Percentiles rank a stretch among this genome's conserved stretches.
Evolutionary conservation across 2,113 vertebrate genomes (phyloP).

Genomic region (Cryptotis parvus): DNA sequence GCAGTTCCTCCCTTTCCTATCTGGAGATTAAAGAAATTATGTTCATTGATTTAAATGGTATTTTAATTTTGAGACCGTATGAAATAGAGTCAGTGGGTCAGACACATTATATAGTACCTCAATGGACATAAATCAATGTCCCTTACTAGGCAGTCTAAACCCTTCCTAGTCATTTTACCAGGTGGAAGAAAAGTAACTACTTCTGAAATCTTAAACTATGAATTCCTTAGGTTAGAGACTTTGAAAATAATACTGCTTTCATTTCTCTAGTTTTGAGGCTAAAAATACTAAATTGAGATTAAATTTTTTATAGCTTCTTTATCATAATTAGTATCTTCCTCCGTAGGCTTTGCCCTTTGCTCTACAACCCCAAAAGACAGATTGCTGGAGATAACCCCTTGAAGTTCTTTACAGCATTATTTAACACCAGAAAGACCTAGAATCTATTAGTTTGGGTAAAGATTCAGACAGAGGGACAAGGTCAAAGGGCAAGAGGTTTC

Average conservation of each 20-base stretch:
- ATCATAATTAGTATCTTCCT: slow-evolving; percentile 76
- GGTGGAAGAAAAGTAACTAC: neutral
- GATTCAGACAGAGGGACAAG: slow-evolving; percentile 60
- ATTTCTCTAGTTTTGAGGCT: slow-evolving; percentile 30
- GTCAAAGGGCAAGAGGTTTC: slow-evolving; percentile 56
- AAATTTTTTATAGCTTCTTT: slow-evolving; percentile 74
- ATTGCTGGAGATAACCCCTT: slow-evolving; percentile 75
- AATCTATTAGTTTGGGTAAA: slow-evolving; percentile 68
- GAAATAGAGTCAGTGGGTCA: neutral
- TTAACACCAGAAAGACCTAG: slow-evolving; percentile 69
- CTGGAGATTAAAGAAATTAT: slow-evolving; percentile 43
- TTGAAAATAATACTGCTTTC: slow-evolving; percentile 8
- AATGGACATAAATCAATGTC: neutral
- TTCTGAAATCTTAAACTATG: slow-evolving; percentile 11
- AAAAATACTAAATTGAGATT: slow-evolving; percentile 65
- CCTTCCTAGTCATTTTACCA: slow-evolving; percentile 19
- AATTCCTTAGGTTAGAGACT: neutral
- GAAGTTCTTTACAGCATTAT: slow-evolving; percentile 64
- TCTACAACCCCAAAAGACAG: slow-evolving; percentile 76
- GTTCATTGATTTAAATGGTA: slow-evolving; percentile 17
- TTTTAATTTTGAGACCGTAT: neutral
- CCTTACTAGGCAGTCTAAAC: neutral
- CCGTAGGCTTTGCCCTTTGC: slow-evolving; percentile 51
- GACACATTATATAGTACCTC: slow-evolving; percentile 22
- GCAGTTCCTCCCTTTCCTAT: neutral